Evolutionary conservation across 2,113 vertebrate genomes (phyloP), one percentile per base, ranked within the genome.

Genomic region (Corythaixoides concolor): DNA sequence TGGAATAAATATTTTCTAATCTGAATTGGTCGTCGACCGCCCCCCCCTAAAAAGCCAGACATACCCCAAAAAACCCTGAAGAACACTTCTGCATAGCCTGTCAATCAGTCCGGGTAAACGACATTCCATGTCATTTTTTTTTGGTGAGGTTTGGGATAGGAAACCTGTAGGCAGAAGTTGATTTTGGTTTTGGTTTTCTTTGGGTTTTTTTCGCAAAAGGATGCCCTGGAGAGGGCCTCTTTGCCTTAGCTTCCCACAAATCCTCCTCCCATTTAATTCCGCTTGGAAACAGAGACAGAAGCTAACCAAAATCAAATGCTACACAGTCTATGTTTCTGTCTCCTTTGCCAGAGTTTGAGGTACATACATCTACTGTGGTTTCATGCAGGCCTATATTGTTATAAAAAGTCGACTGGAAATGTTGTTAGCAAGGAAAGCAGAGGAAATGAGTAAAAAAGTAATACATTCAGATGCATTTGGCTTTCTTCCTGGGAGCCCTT

Each of bases 401-500:
- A 77, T 90, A 92, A 93, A 86, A 95, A 93, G 76, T 81, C 14
- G 2, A 95, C 85, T 95, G 90, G 93, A 96, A 95, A 95, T 56
- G 32, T 63, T 94, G 70, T 93, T 92, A 94, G 82, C 79, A 78
- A 94, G 79, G 55, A 37, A 95, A 96, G 52, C 35, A 27, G 72
- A 96, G 85, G 96, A 97, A 97, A 94, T 92, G 79, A 95, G 83
- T 80, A 56, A 94, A 94, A 78, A 90, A 90, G 67, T 83, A 96
- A 96, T 94, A 95, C 41, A 88, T 88, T 84, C 69, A 84, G 88
- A 92, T 84, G 33, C 50, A 89, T 78, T 96, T 96, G 95, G 96
- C 90, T 86, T 13, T 90, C 81, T 94, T 97, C 93, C 95, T 95
- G 93, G 74, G 83, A 97, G 93, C 68, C 43, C 76, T 95, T 95